A percentile compares a stretch with the other conserved stretches of the same genome.
These are phyloP conservation scores for Anthopleura sola DNA, from an alignment of 64 coral and sea anemone species.

Conservation along the genomic window DNA sequence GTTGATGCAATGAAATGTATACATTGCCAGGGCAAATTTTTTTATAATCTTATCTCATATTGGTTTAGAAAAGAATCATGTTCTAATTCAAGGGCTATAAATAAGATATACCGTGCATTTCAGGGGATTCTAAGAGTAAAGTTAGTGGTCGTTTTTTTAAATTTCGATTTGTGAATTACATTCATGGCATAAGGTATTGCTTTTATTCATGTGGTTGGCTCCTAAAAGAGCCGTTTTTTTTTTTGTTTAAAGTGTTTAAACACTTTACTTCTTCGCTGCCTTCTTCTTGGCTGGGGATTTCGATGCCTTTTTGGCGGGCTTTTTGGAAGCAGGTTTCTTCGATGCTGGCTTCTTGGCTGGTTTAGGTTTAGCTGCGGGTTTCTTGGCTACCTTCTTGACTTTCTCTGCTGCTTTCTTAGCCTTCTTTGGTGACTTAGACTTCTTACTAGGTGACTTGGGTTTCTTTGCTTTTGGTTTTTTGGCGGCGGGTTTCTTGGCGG, in stretches of 20 bases:
- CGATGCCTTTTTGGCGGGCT: neutral
- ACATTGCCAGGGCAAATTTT: too few species aligned
- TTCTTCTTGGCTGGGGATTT: neutral
- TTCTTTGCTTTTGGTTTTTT: constrained; percentile 18
- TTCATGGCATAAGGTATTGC: constrained; percentile 2
- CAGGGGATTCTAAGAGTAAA: too few species aligned
- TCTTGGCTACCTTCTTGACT: neutral
- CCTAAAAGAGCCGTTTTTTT: constrained; percentile 29
- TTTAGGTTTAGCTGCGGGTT: neutral
- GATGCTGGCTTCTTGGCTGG: neutral
- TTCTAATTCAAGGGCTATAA: too few species aligned
- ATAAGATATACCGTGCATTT: too few species aligned
- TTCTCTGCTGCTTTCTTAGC: constrained; percentile 10
- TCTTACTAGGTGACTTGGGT: neutral
- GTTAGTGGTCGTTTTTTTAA: too few species aligned
- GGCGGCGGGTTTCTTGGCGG: neutral
- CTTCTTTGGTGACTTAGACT: neutral
- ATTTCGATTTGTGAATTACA: neutral
- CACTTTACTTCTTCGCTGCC: constrained; percentile 3
- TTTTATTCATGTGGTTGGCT: constrained; percentile 12
- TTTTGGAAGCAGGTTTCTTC: neutral
- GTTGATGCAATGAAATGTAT: too few species aligned
- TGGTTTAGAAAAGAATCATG: too few species aligned
- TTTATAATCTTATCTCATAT: too few species aligned
- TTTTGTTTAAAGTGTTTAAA: neutral